Evolutionary conservation across 2,888 invertebrate genomes (phyloP), one percentile per base, ranked within the genome.

Genomic region (Ptilodon capucinus): DNA sequence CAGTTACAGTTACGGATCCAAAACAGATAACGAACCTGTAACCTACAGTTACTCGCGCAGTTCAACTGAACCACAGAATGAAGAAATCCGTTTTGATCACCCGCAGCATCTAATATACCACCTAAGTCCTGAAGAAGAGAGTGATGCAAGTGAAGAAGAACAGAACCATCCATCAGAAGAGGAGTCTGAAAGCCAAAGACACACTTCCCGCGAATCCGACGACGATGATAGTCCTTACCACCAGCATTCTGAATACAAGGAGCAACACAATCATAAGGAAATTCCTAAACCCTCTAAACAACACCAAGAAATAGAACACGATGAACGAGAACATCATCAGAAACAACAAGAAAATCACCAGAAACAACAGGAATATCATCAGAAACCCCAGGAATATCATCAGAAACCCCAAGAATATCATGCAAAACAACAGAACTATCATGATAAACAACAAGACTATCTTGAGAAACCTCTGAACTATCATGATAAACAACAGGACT

Each of bases 41-140:
- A 71, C 65, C 42, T 90, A 89, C 44, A 81, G 77, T 47, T 84
- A 72, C 58, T 60, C 72, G 9, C 77, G 73, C 44, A 67, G 65
- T 23, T 70, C 76, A 14, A 74, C 78, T 48, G 71, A 79, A 48
- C 88, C 90, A 3, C 70, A 79, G 39, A 52, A 74, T 13, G 72
- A 81, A 44, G 76, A 78, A 51, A 71, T 74, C 8, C 68, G 75
- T 42, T 78, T 83, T 41, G 71, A 79, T 8, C 71, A 74, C 16
- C 85, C 87, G 2, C 74, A 76, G 50, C 83, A 84, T 36, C 64
- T 84, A 1, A 58, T 84, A 41, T 79, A 85, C 49, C 75, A 70
- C 23, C 75, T 79, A 25, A 76, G 73, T 36, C 73, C 81, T 11
- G 72, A 75, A 36, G 73, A 79, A 49, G 60, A 62, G 8, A 60